phyloP scores from a whole-genome alignment of 2,797 vertebrate species.

The Molossus molossus region DNA sequence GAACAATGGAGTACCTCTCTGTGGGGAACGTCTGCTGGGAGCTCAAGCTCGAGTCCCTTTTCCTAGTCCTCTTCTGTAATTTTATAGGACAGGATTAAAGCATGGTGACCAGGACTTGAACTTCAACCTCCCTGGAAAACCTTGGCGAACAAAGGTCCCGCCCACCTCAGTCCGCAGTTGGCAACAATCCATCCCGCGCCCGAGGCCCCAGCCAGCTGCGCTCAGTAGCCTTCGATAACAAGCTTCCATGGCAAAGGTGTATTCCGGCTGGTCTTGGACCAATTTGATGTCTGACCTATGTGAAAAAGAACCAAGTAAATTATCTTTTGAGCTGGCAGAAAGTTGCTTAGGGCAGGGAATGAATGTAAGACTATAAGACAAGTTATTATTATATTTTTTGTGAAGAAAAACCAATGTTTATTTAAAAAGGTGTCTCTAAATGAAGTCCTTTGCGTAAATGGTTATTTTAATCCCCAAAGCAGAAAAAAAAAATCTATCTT shows the following conservation, averaged over 20 bases:
- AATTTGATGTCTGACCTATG: constrained; percentile 47
- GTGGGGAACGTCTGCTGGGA: not conserved
- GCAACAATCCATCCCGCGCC: not conserved
- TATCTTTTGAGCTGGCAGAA: constrained; percentile 24
- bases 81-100: not conserved
- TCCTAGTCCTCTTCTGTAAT: not conserved
- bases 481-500: not conserved
- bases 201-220: not conserved
- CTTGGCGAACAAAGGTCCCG: not conserved
- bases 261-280: not conserved
- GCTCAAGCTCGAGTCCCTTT: not conserved
- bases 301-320: constrained; percentile 55
- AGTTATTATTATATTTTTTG: not conserved
- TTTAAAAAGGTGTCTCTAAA: too few relatives aligned
- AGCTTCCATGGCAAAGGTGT: not conserved
- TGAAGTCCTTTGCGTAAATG: too few relatives aligned
- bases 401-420: too few relatives aligned
- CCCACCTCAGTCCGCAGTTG: not conserved
- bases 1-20: not conserved
- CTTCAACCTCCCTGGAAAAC: not conserved
- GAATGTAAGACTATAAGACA: constrained; percentile 26
- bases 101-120: not conserved
- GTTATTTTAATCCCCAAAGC: not conserved
- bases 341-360: not conserved
- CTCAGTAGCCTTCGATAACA: not conserved